phyloP scores from a whole-genome alignment of 1,140 invertebrate genomes.

The Wasmannia auropunctata region DNA sequence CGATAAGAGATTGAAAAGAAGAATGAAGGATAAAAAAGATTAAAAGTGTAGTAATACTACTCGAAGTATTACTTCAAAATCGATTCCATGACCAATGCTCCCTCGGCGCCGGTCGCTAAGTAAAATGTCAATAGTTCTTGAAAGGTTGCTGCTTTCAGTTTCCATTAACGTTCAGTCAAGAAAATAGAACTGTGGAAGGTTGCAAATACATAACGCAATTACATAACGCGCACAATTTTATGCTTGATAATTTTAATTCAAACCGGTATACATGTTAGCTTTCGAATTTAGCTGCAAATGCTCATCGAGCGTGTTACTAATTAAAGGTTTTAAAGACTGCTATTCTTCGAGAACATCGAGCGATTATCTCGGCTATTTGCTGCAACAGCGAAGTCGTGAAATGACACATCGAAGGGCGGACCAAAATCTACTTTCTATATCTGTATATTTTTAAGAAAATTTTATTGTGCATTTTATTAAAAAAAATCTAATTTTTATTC shows the following conservation, averaged over 20 bases:
- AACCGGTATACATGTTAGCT: background rate
- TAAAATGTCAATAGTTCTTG: conserved; percentile 53
- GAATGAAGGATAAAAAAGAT: background rate
- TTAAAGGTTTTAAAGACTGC: background rate
- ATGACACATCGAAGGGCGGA: conserved; percentile 66
- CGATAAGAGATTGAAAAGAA: background rate
- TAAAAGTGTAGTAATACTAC: background rate
- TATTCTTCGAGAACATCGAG: conserved; percentile 2
- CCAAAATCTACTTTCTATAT: background rate
- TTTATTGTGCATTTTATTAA: background rate
- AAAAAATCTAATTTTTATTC: background rate
- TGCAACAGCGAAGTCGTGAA: background rate
- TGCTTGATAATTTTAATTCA: conserved; percentile 19
- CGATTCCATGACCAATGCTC: conserved; percentile 2
- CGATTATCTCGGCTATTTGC: background rate
- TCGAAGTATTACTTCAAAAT: background rate
- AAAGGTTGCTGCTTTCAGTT: conserved; percentile 47
- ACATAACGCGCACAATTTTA: conserved; percentile 10
- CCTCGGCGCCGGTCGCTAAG: background rate
- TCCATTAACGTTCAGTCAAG: conserved; percentile 30
- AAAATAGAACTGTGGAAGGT: conserved; percentile 26
- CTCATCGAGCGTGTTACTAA: background rate
- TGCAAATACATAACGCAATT: background rate
- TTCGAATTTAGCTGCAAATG: background rate
- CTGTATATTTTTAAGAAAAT: background rate